Conservation (phyloP, 2,113 vertebrate genomes). For the Arizona elegans region DNA sequence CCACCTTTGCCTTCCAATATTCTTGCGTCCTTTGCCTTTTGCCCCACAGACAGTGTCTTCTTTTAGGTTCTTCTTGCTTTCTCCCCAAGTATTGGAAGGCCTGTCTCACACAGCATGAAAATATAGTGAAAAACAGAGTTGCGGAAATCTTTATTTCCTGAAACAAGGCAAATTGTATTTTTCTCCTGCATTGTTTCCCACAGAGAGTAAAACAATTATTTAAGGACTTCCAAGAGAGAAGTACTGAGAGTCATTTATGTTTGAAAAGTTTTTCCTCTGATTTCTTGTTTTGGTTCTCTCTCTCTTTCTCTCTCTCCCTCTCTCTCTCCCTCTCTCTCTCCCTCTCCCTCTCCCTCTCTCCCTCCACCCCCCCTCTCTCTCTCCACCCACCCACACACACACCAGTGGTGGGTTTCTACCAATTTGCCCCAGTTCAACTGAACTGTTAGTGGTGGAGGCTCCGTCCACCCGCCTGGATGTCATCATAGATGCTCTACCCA, state of each 20-base stretch:
- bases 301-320: too few relatives aligned
- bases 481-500: too few relatives aligned
- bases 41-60: not conserved
- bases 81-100: not conserved
- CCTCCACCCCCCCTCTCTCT: too few relatives aligned
- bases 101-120: not conserved
- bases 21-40: not conserved
- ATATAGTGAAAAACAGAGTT: not conserved
- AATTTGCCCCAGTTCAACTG: too few relatives aligned
- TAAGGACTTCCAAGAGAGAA: not conserved
- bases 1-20: not conserved
- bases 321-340: too few relatives aligned
- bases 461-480: too few relatives aligned
- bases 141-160: not conserved
- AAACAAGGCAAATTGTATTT: not conserved
- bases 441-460: too few relatives aligned
- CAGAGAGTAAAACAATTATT: not conserved
- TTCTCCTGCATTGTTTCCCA: not conserved
- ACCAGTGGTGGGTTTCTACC: too few relatives aligned
- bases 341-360: too few relatives aligned
- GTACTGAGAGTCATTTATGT: not conserved
- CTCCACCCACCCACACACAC: too few relatives aligned
- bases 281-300: not conserved
- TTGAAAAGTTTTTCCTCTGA: not conserved
- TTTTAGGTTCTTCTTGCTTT: not conserved